Conservation (phyloP, 2,888 invertebrate genomes). For the Phymatocera aterrima region DNA sequence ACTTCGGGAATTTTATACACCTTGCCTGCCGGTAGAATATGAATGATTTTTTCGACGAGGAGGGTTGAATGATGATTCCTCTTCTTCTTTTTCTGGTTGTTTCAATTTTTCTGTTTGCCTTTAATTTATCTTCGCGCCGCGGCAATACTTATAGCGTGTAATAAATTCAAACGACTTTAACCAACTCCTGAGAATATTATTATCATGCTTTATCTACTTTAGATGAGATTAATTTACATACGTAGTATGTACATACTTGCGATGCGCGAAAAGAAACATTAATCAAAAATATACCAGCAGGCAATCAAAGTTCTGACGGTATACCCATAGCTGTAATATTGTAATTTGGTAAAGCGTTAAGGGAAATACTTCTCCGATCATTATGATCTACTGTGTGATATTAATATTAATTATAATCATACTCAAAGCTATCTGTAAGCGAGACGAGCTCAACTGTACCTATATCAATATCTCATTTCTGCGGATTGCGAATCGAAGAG, state of each 20-base stretch:
- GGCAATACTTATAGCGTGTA: background rate
- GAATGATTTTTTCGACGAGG: background rate
- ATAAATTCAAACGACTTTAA: background rate
- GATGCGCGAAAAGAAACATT: slow-evolving; percentile 11
- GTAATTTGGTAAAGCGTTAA: background rate
- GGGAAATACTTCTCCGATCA: background rate
- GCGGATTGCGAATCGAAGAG: background rate
- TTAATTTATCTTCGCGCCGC: background rate
- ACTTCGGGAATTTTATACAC: background rate
- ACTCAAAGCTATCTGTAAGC: background rate
- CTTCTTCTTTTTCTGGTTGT: too few species aligned
- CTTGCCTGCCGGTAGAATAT: background rate
- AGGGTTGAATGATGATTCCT: too few species aligned
- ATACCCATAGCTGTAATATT: background rate
- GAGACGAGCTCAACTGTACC: background rate
- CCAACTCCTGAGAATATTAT: background rate
- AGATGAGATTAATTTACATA: slow-evolving; percentile 14
- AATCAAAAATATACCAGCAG: background rate
- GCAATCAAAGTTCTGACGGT: background rate
- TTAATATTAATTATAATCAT: background rate
- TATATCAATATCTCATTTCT: background rate
- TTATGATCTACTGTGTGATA: too few species aligned
- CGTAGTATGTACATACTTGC: background rate
- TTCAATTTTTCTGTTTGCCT: background rate
- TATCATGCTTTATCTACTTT: background rate